These are phyloP conservation scores for Zosterops lateralis DNA, from an alignment of 2,113 vertebrate species.

Conservation along the genomic window DNA sequence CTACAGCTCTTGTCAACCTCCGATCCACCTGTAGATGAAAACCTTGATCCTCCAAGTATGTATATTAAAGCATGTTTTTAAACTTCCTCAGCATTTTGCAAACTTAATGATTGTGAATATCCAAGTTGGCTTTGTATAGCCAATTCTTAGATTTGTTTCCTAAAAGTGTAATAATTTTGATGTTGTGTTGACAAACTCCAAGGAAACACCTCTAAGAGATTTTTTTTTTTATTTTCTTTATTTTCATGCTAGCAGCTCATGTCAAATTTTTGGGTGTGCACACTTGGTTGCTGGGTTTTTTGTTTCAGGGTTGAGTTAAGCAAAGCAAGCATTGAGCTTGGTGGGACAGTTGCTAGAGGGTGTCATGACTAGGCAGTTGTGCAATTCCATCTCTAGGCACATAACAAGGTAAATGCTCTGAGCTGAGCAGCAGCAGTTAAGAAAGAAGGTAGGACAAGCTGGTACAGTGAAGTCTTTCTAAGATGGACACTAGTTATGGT, in stretches of 20 bases:
- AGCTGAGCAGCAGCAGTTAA: neutral
- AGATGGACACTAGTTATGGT: neutral
- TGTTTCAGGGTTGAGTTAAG: neutral
- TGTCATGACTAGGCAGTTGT: neutral
- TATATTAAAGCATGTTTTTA: constrained; percentile 8
- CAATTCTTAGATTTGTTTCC: neutral
- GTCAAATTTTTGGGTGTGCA: neutral
- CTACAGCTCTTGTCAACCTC: constrained; percentile 88
- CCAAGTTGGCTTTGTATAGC: neutral
- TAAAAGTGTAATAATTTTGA: neutral
- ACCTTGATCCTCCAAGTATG: constrained; percentile 88
- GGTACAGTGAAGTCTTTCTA: neutral
- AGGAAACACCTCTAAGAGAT: neutral
- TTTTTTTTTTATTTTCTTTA: neutral
- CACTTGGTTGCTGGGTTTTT: neutral
- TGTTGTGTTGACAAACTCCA: neutral
- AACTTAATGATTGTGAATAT: neutral
- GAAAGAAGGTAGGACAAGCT: neutral
- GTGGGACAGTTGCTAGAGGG: neutral
- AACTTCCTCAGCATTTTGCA: neutral
- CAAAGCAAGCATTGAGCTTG: neutral
- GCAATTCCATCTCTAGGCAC: fast-evolving
- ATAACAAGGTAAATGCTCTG: neutral
- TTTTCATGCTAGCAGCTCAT: neutral
- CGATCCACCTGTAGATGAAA: constrained; percentile 84